A percentile compares a stretch with the other conserved stretches of the same genome.
These are phyloP conservation scores for Candidula unifasciata DNA, from an alignment of 2,888 invertebrate species.

Conservation along the genomic window DNA sequence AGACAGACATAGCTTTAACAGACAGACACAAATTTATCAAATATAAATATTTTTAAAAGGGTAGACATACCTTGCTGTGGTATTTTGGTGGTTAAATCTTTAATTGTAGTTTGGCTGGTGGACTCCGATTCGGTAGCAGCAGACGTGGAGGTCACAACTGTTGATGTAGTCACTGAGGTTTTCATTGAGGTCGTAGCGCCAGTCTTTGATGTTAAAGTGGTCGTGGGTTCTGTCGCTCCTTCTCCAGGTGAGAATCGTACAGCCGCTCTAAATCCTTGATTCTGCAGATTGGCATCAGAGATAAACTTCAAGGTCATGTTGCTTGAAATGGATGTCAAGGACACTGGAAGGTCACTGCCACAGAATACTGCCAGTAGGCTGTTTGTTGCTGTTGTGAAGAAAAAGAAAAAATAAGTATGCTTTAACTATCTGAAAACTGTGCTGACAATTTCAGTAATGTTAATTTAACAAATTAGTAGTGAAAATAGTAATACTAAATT, in stretches of 20 bases:
- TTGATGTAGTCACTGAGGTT: background rate
- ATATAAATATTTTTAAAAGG: background rate
- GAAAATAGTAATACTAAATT: background rate
- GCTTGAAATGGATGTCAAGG: conserved; percentile 44
- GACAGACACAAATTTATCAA: too few relatives aligned
- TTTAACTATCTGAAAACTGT: background rate
- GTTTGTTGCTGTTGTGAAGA: background rate
- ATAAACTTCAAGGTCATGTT: conserved; percentile 51
- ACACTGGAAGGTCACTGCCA: conserved; percentile 47
- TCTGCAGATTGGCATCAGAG: conserved; percentile 49
- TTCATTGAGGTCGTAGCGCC: background rate
- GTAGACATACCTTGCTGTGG: background rate
- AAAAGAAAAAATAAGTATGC: background rate
- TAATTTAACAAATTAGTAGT: background rate
- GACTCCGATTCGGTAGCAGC: background rate
- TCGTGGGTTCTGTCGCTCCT: background rate
- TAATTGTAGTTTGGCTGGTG: background rate
- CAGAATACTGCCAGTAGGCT: conserved; percentile 45
- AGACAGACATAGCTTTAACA: too few relatives aligned
- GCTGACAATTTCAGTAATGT: background rate
- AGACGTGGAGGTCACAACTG: background rate
- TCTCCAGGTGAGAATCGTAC: conserved; percentile 33
- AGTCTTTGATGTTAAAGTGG: background rate
- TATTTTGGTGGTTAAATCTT: background rate
- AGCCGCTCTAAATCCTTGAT: conserved; percentile 45